Base-by-base conservation (phyloP, 2,797 vertebrate species). In the Melanogrammus aeglefinus region DNA sequence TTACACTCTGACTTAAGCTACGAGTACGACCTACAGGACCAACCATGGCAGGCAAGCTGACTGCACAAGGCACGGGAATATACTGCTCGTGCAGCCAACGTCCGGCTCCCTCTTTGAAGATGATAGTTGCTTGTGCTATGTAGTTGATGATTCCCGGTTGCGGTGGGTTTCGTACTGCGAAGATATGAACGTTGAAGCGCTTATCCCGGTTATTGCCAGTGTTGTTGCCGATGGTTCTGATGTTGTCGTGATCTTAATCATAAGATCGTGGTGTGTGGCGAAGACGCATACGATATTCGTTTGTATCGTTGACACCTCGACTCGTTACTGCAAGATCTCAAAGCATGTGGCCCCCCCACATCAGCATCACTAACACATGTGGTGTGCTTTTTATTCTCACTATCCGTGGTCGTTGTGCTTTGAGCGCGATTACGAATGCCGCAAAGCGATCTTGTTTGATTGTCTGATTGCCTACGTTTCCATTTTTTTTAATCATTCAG, bases 61-160 rank as follows among this genome's bases (percentile, higher is more conserved):
- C 93, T 90, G 80, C 87, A 77, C 94, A 93, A 38, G 95, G 95
- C 90, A 92, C 95, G 73, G 96, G 95, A 82, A 93, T 98, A 87
- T n/a, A n/a, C 91, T 98, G 94, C 94, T 98, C 85, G 95, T 97
- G 75, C 97, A 47, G 97, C 97, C 93, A 98, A 97, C 95, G 96
- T 98, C 27, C n/a, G 97, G 97, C 77, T 98, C 97, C n/a, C 93
- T 98, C 84, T 98, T 98, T 88, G 97, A 98, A 91, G 96, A 98
- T 91, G 97, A 98, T 91, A 98, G 97, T 97, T 86, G 78, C 73
- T 47, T 47, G 41, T 79, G 21, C 33, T 77, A 8, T 51, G 27
- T 8, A n/a, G 6, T 38, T 38, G 41, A 63, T 70, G 24, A 57
- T 18, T n/a, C 47, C 35, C 47, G 72, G 5, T n/a, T n/a, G n/a